Percentiles rank a stretch among this genome's conserved stretches.
phyloP scores from a whole-genome alignment of 1,140 invertebrate genomes.

The Catajapyx aquilonaris region DNA sequence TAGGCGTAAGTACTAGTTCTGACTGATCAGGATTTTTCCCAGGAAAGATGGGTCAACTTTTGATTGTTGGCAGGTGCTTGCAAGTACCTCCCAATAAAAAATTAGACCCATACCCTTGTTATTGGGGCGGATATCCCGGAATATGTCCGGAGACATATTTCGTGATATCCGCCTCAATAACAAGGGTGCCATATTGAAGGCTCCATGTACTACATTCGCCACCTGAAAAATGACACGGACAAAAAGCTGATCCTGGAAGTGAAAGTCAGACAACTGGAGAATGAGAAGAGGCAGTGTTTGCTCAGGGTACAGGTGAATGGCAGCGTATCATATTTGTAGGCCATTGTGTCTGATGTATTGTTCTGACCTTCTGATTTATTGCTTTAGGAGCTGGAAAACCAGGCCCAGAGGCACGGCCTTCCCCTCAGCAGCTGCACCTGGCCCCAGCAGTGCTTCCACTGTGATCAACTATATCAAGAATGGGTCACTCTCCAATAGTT shows the following conservation, averaged over 20 bases:
- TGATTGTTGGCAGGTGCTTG: conserved; percentile 26
- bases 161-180: conserved; percentile 73
- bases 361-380: no score
- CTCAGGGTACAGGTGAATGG: conserved; percentile 64
- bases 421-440: conserved; percentile 33
- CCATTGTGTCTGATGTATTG: no score
- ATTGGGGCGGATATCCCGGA: no score
- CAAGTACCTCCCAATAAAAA: conserved; percentile 70
- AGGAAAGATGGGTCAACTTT: not conserved
- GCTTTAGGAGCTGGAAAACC: conserved; percentile 44
- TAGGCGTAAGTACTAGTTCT: conserved; percentile 53
- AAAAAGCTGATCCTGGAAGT: conserved; percentile 55
- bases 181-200: conserved; percentile 94
- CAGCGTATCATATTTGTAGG: no score
- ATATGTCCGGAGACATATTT: no score
- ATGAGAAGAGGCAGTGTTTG: conserved; percentile 58
- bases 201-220: conserved; percentile 87
- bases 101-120: no score
- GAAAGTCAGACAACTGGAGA: conserved; percentile 54
- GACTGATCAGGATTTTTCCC: not conserved
- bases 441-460: conserved; percentile 19
- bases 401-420: conserved; percentile 43
- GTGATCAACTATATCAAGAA: conserved; percentile 20
- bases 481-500: conserved; percentile 11
- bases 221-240: conserved; percentile 65